A percentile compares a stretch with the other conserved stretches of the same genome.
Conservation (phyloP, 2,113 vertebrate species). For the Coptodon rendalli region DNA sequence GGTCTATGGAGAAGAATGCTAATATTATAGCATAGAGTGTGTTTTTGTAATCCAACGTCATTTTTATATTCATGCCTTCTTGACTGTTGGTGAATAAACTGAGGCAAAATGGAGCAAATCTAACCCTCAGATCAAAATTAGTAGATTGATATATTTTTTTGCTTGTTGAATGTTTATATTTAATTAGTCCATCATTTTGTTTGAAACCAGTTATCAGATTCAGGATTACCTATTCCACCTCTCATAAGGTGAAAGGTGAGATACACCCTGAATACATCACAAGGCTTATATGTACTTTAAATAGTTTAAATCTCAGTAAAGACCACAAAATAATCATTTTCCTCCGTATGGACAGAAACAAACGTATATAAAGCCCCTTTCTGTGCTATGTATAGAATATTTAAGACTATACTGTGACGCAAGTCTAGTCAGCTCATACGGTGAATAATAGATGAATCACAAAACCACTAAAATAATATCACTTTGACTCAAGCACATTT, state of each 20-base stretch:
- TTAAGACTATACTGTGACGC: background rate
- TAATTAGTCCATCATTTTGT: background rate
- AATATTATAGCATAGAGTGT: background rate
- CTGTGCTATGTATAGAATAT: background rate
- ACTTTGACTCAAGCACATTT: background rate
- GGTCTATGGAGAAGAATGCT: background rate
- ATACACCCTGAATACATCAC: accelerated
- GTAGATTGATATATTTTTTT: background rate
- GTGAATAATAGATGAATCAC: slow-evolving; percentile 1
- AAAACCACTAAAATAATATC: background rate
- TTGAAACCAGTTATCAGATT: accelerated
- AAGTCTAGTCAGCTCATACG: background rate
- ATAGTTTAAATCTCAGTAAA: background rate
- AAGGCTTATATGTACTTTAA: background rate
- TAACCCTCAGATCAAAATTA: background rate
- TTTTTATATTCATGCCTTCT: background rate
- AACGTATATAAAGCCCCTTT: background rate
- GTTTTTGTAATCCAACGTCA: background rate
- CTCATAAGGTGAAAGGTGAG: background rate
- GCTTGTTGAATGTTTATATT: background rate
- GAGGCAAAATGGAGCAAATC: background rate
- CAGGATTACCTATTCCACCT: background rate
- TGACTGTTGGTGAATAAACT: background rate
- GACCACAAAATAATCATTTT: background rate
- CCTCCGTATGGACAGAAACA: background rate